These are phyloP conservation scores for Dunckerocampus dactyliophorus DNA, from an alignment of 2,113 vertebrate genomes.

Conservation along the genomic window DNA sequence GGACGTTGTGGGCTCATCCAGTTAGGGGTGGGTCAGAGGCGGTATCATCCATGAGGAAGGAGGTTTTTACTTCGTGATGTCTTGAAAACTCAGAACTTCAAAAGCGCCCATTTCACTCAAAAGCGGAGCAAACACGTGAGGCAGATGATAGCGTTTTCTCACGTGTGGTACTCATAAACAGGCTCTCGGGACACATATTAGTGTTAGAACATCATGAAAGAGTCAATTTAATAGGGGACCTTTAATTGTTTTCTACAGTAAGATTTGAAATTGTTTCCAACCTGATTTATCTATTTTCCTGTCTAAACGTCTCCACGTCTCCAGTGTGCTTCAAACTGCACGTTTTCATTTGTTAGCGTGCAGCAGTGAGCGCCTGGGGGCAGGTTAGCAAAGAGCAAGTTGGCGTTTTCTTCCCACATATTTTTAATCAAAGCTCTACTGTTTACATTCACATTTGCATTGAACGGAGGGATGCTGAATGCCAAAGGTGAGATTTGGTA, in stretches of 20 bases:
- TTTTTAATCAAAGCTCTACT: conserved; percentile 73
- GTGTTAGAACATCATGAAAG: no score
- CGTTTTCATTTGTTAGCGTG: conserved; percentile 57
- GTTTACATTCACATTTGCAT: conserved; percentile 74
- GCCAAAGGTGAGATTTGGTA: conserved; percentile 70
- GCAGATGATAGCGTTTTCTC: no score
- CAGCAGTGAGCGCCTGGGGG: conserved; percentile 54
- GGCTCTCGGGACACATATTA: no score
- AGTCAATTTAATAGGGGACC: no score
- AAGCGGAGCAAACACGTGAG: no score
- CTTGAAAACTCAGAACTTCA: no score
- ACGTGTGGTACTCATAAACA: no score
- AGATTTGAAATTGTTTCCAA: conserved; percentile 14
- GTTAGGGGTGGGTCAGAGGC: no score
- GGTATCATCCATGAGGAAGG: no score
- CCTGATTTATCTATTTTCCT: conserved; percentile 19
- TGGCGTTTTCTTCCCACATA: conserved; percentile 69
- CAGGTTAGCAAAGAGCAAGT: conserved; percentile 68
- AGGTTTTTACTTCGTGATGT: no score
- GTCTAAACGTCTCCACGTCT: conserved; percentile 16
- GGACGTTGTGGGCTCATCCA: no score
- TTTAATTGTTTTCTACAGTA: neutral
- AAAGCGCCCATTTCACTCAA: no score
- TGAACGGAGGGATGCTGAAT: conserved; percentile 62
- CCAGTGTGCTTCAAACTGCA: conserved; percentile 36